These are phyloP conservation scores for Phrynocephalus vlangalii DNA, from an alignment of 2,797 vertebrate genomes.

Conservation along the genomic window DNA sequence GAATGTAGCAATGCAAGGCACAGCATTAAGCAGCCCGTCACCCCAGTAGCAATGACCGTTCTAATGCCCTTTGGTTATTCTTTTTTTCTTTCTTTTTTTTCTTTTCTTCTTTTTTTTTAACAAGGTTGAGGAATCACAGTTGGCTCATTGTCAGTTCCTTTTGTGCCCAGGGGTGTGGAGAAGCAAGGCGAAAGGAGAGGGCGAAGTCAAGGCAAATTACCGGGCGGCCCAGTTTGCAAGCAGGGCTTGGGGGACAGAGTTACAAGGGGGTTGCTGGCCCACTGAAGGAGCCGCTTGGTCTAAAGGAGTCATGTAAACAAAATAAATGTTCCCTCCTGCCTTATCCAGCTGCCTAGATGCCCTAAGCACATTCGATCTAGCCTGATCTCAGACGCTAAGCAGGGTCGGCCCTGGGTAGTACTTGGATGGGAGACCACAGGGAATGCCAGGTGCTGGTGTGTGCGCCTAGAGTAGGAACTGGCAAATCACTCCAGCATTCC, in stretches of 20 bases:
- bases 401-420: too few species aligned
- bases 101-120: too few species aligned
- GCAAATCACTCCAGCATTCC: too few species aligned
- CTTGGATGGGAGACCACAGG: too few species aligned
- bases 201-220: neutral
- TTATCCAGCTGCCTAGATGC: neutral
- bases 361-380: too few species aligned
- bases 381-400: too few species aligned
- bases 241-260: neutral
- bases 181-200: neutral
- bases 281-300: neutral
- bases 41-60: too few species aligned
- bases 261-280: neutral
- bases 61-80: too few species aligned
- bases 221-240: neutral
- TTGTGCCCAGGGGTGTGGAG: neutral
- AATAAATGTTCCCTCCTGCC: neutral
- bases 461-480: too few species aligned
- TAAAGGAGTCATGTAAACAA: neutral
- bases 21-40: neutral
- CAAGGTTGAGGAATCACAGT: neutral
- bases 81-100: too few species aligned
- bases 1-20: neutral
- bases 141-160: neutral
- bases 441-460: too few species aligned